Evolutionary conservation across 2,797 vertebrate species (phyloP).

Genomic region (Darevskia mixta): DNA sequence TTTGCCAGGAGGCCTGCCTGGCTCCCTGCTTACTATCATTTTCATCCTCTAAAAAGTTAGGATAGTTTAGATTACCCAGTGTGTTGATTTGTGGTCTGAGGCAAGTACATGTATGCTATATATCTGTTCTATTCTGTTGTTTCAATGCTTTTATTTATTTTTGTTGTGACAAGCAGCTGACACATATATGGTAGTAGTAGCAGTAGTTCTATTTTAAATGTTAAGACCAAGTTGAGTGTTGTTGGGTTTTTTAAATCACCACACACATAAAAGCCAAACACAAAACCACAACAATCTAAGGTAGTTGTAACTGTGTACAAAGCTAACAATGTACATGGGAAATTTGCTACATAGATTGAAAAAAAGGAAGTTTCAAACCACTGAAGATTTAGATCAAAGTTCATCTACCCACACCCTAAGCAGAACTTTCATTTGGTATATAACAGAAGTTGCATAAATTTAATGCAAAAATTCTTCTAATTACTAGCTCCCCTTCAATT

Average conservation of each 20-base stretch:
- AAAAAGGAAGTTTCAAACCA: not conserved
- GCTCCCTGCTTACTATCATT: no score
- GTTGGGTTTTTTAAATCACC: not conserved
- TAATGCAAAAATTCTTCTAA: not conserved
- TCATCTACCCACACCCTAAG: not conserved
- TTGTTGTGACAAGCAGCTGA: not conserved
- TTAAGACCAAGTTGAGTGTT: not conserved
- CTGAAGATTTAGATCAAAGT: constrained; percentile 26
- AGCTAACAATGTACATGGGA: not conserved
- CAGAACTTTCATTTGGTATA: constrained; percentile 17
- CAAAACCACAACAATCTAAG: not conserved
- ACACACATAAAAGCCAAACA: not conserved
- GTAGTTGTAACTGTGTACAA: not conserved
- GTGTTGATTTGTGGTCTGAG: not conserved
- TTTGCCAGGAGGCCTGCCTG: no score
- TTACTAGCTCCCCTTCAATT: not conserved
- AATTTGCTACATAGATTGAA: not conserved
- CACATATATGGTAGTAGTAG: no score
- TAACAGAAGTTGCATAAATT: not conserved
- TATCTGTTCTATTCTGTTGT: not conserved
- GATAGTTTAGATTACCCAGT: not conserved
- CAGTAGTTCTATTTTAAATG: no score
- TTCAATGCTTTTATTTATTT: not conserved
- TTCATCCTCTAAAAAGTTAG: not conserved
- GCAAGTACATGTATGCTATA: not conserved